These are phyloP conservation scores for Venusia cambrica DNA, from an alignment of 2,888 invertebrate genomes.

Conservation along the genomic window DNA sequence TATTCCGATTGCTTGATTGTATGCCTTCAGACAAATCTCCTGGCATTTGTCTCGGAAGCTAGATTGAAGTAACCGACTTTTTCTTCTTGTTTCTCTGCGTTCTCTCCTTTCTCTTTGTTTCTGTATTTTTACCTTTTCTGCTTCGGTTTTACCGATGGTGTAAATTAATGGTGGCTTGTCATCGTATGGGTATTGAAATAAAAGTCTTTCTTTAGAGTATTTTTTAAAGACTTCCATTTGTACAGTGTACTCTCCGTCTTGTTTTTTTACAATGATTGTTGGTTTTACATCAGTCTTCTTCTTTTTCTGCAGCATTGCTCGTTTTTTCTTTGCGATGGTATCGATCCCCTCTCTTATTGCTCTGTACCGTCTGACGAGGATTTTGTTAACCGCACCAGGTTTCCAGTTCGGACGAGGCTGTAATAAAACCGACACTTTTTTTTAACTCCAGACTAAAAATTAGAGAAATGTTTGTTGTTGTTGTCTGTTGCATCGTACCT, in stretches of 20 bases:
- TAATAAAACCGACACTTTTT: slow-evolving; percentile 25
- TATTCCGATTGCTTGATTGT: slow-evolving; percentile 70
- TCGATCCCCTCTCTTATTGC: slow-evolving; percentile 59
- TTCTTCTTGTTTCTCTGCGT: slow-evolving; percentile 65
- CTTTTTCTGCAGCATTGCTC: slow-evolving; percentile 59
- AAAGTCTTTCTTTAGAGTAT: slow-evolving; percentile 64
- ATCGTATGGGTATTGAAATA: slow-evolving; percentile 69
- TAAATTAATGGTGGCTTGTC: slow-evolving; percentile 66
- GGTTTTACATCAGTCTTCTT: slow-evolving; percentile 70
- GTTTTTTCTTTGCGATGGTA: slow-evolving; percentile 63
- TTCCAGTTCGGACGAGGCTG: slow-evolving; percentile 68
- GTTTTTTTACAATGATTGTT: slow-evolving; percentile 58
- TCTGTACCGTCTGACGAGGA: slow-evolving; percentile 60
- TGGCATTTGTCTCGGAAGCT: slow-evolving; percentile 70
- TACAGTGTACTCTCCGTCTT: slow-evolving; percentile 65
- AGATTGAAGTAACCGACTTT: slow-evolving; percentile 62
- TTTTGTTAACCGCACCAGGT: slow-evolving; percentile 67
- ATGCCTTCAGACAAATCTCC: slow-evolving; percentile 73
- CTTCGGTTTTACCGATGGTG: slow-evolving; percentile 65
- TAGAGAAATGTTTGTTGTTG: too few relatives aligned
- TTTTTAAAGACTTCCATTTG: slow-evolving; percentile 74
- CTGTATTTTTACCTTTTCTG: slow-evolving; percentile 57
- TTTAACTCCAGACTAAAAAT: too few relatives aligned
- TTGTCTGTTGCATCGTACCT: too few relatives aligned
- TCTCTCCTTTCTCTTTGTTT: slow-evolving; percentile 61